These are phyloP conservation scores for Reinhardtius hippoglossoides DNA, from an alignment of 2,113 vertebrate genomes.

Conservation along the genomic window DNA sequence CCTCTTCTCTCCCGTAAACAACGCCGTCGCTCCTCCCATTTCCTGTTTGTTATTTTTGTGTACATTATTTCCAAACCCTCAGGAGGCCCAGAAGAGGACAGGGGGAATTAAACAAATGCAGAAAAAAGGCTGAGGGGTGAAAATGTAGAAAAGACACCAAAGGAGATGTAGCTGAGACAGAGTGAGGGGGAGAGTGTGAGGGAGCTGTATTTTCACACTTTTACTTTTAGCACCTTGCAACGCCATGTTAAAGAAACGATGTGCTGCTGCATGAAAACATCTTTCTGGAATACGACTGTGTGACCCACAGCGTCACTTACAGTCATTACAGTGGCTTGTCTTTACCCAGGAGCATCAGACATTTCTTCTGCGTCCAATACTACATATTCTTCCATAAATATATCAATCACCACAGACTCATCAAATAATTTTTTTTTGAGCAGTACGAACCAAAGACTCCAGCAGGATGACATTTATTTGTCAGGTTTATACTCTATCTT, in stretches of 20 bases:
- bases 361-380: background rate
- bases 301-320: constrained; percentile 21
- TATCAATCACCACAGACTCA: constrained; percentile 37
- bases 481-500: constrained; percentile 42
- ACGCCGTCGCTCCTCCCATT: constrained; percentile 47
- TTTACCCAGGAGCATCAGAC: constrained; percentile 5
- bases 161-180: constrained; percentile 19
- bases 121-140: constrained; percentile 48
- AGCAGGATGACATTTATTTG: constrained; percentile 42
- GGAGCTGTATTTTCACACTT: constrained; percentile 57
- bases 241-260: constrained; percentile 10
- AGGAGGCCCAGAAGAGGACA: constrained; percentile 45
- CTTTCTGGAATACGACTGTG: constrained; percentile 22
- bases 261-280: constrained; percentile 37
- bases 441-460: constrained; percentile 15
- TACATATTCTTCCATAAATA: constrained; percentile 49
- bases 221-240: constrained; percentile 64
- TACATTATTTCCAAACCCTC: constrained; percentile 69
- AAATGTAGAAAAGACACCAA: constrained; percentile 36
- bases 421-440: constrained; percentile 27
- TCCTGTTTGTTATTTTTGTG: constrained; percentile 66
- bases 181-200: constrained; percentile 15
- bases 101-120: constrained; percentile 46
- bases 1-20: constrained; percentile 55
- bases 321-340: constrained; percentile 1